Percentiles rank a stretch among this genome's conserved stretches.
Evolutionary conservation across 2,888 invertebrate genomes (phyloP).

Genomic region (Drosophila paranaensis): DNA sequence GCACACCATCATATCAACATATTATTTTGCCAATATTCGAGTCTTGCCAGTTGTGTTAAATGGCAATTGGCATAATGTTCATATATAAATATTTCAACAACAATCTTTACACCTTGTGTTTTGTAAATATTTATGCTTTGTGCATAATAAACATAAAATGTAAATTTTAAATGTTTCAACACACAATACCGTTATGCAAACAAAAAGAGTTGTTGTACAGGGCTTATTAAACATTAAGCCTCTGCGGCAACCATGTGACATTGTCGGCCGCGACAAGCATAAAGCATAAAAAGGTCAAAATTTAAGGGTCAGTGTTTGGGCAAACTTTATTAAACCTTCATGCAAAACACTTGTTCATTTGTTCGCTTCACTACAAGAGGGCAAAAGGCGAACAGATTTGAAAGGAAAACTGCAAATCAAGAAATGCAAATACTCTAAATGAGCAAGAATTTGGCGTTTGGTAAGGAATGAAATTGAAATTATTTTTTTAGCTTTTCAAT

Average conservation of each 20-base stretch:
- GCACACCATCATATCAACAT: neutral
- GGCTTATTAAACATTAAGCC: conserved; percentile 22
- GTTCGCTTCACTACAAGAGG: conserved; percentile 36
- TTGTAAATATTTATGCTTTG: conserved; percentile 5
- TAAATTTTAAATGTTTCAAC: conserved; percentile 34
- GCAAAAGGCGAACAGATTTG: conserved; percentile 35
- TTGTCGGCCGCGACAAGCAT: conserved; percentile 3
- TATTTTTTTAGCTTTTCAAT: no score
- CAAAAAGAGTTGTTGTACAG: neutral
- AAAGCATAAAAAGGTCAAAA: conserved; percentile 30
- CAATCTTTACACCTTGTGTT: conserved; percentile 27
- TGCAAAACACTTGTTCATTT: conserved; percentile 59
- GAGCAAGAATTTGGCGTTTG: neutral
- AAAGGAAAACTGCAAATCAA: neutral
- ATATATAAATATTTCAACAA: conserved; percentile 30
- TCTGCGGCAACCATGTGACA: conserved; percentile 54
- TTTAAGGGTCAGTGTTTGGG: conserved; percentile 42
- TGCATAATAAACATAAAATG: conserved; percentile 28
- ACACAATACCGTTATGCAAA: neutral
- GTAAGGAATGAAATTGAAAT: no score
- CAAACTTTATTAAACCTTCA: conserved; percentile 61
- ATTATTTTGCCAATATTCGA: neutral
- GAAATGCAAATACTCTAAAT: conserved; percentile 35
- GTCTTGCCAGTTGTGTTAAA: neutral
- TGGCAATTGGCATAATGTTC: conserved; percentile 24